phyloP scores from a whole-genome alignment of 2,797 vertebrate species.

The Mormyrus proboscirostris region DNA sequence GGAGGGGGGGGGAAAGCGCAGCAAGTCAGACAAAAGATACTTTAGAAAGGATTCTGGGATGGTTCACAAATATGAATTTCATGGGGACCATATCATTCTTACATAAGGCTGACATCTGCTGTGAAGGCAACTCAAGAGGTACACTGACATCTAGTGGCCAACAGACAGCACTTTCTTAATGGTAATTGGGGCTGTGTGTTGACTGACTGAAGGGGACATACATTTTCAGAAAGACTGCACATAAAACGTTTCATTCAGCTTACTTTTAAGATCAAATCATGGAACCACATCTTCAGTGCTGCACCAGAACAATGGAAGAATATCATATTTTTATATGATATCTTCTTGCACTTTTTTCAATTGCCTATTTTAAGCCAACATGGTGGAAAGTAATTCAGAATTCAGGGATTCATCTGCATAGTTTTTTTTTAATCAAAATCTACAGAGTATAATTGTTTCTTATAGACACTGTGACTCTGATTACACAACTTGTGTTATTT shows the following conservation, averaged over 20 bases:
- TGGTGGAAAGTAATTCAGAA: neutral
- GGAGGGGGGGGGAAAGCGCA: neutral
- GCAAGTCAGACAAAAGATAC: neutral
- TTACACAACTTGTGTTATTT: neutral
- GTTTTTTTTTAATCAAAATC: neutral
- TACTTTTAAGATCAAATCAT: neutral
- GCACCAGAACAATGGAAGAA: neutral
- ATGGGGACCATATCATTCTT: neutral
- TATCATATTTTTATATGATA: neutral
- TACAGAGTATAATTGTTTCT: neutral
- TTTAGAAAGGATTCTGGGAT: neutral
- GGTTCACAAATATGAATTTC: neutral
- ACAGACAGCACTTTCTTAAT: neutral
- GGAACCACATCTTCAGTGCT: neutral
- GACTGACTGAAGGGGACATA: neutral
- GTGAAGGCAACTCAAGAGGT: neutral
- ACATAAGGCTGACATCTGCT: neutral
- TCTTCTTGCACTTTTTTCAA: neutral
- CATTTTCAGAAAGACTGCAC: neutral
- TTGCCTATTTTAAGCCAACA: neutral
- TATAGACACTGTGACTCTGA: neutral
- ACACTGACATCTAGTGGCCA: constrained; percentile 18
- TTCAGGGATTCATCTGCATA: neutral
- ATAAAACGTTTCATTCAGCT: neutral
- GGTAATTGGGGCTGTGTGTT: neutral